A percentile compares a stretch with the other conserved stretches of the same genome.
Conservation (phyloP, 2,113 vertebrate species). For the Brachypteracias leptosomus region DNA sequence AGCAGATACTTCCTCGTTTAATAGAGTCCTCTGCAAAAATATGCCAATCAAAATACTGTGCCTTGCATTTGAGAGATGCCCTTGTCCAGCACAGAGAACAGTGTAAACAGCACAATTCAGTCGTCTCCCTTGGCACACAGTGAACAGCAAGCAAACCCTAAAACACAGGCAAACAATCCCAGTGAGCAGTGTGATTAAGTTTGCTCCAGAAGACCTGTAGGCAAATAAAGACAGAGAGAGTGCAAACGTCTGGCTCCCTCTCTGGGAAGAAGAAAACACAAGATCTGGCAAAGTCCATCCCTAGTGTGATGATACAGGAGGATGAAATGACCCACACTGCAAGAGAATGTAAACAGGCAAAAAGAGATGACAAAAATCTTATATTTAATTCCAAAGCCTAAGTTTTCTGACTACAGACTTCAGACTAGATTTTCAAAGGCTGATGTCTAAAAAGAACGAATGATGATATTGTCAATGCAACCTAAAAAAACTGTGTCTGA, state of each 20-base stretch:
- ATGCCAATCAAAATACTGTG: slow-evolving; percentile 9
- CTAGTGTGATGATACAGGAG: not conserved
- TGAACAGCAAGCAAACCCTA: not conserved
- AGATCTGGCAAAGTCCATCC: not conserved
- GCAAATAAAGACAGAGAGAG: not conserved
- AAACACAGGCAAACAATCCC: slow-evolving; percentile 20
- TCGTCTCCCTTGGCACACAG: not conserved
- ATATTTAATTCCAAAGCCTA: not conserved
- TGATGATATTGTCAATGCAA: not conserved
- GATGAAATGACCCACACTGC: not conserved
- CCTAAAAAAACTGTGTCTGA: not conserved
- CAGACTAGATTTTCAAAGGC: not conserved
- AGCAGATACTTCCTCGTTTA: not conserved
- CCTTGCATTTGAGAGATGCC: not conserved
- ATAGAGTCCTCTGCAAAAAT: slow-evolving; percentile 39
- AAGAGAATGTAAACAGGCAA: not conserved
- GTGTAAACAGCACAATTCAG: not conserved
- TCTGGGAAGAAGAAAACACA: not conserved
- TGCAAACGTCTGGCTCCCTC: not conserved
- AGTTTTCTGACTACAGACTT: not conserved
- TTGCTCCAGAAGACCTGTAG: not conserved
- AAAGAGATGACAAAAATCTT: not conserved
- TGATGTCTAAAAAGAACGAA: not conserved
- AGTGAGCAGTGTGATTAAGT: not conserved
- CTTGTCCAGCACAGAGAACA: not conserved